A percentile compares a stretch with the other conserved stretches of the same genome.
Evolutionary conservation across 2,113 vertebrate genomes (phyloP).

Genomic region (Piprites chloris): DNA sequence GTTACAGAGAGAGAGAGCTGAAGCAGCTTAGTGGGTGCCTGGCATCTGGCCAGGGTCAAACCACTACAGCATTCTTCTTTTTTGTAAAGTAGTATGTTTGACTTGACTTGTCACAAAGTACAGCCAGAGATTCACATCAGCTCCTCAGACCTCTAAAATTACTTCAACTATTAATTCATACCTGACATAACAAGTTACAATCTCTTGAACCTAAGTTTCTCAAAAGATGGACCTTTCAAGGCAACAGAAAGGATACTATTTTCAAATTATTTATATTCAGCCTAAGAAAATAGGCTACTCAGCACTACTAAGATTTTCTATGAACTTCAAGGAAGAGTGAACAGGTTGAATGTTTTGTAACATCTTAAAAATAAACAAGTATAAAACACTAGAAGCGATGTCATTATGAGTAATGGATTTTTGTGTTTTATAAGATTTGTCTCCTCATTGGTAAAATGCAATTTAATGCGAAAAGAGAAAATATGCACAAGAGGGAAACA

Average conservation of each 20-base stretch:
- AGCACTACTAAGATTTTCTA: not conserved
- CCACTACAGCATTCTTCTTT: not conserved
- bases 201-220: conserved; percentile 14
- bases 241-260: not conserved
- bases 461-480: not conserved
- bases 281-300: not conserved
- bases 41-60: no score
- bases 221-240: conserved; percentile 17
- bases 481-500: not conserved
- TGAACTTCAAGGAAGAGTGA: not conserved
- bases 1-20: no score
- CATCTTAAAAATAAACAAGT: not conserved
- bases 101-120: not conserved
- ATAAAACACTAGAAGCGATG: not conserved
- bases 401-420: not conserved
- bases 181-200: not conserved
- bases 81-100: not conserved
- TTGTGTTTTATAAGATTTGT: not conserved
- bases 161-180: conserved; percentile 24
- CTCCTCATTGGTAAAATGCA: not conserved
- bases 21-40: no score
- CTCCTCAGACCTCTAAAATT: not conserved
- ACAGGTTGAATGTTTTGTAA: not conserved
- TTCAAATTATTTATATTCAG: conserved; percentile 42
- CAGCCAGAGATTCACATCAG: not conserved